phyloP scores from a whole-genome alignment of 2,888 invertebrate species.

The Malacosoma neustria region DNA sequence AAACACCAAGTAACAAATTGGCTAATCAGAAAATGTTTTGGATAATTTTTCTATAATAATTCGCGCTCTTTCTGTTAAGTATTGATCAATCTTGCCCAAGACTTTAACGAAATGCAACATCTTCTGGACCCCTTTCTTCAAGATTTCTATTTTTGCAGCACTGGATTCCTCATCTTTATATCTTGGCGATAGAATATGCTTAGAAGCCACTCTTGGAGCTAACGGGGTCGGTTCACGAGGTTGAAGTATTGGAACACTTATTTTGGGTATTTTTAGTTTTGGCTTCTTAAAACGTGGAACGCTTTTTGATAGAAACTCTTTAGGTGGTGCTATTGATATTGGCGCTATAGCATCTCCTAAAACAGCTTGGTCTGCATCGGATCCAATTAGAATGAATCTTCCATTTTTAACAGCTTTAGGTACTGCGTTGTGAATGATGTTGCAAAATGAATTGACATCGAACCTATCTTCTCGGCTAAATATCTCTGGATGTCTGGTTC shows the following conservation, averaged over 20 bases:
- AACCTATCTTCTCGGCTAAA: slow-evolving; percentile 14
- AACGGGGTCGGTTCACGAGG: slow-evolving; percentile 25
- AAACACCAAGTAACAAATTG: too few species aligned
- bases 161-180: slow-evolving; percentile 42
- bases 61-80: slow-evolving; percentile 53
- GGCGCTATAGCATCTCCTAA: slow-evolving; percentile 39
- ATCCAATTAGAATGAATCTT: slow-evolving; percentile 35
- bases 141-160: slow-evolving; percentile 53
- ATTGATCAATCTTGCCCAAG: slow-evolving; percentile 54
- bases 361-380: slow-evolving; percentile 37
- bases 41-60: slow-evolving; percentile 55
- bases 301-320: slow-evolving; percentile 30
- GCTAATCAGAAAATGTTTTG: slow-evolving; percentile 50
- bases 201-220: slow-evolving; percentile 40
- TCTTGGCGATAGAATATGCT: slow-evolving; percentile 26
- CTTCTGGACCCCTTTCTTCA: slow-evolving; percentile 60
- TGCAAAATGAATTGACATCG: slow-evolving; percentile 47
- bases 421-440: slow-evolving; percentile 47
- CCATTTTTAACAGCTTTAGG: slow-evolving; percentile 53
- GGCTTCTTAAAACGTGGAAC: slow-evolving; percentile 29
- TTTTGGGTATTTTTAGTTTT: slow-evolving; percentile 32
- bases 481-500: neutral
- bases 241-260: slow-evolving; percentile 39
- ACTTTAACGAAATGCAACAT: slow-evolving; percentile 60
- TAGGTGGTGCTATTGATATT: slow-evolving; percentile 40